Evolutionary conservation across 37 sponge, comb jelly and placozoan genomes (phyloP).

Genomic region (Bolinopsis microptera): DNA sequence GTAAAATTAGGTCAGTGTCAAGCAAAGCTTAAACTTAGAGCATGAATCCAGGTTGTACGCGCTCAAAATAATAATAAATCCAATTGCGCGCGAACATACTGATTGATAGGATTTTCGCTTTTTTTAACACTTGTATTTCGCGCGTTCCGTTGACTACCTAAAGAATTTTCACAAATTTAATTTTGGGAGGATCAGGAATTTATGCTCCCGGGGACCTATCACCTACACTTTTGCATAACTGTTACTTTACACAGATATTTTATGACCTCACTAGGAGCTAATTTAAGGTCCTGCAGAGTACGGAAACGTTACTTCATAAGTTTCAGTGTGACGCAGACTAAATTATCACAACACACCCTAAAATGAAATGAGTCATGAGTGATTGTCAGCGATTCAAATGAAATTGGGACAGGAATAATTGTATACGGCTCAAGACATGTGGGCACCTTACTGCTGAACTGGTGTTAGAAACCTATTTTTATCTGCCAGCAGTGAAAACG

Average conservation of each 20-base stretch:
- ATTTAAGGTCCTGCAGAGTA: not conserved
- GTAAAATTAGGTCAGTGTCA: no score
- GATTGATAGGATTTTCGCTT: not conserved
- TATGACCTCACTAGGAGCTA: not conserved
- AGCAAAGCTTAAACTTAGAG: no score
- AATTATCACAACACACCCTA: not conserved
- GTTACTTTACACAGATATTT: not conserved
- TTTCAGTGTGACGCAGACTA: not conserved
- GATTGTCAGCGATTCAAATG: no score
- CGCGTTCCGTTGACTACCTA: not conserved
- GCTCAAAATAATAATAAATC: no score
- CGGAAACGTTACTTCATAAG: not conserved
- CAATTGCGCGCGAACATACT: constrained; percentile 10
- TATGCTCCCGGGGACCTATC: not conserved
- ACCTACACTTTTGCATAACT: not conserved
- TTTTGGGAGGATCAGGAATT: not conserved
- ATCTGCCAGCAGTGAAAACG: no score
- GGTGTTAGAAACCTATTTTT: no score
- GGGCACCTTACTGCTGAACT: no score
- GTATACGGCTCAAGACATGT: no score
- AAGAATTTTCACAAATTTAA: not conserved
- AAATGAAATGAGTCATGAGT: no score
- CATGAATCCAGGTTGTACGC: no score
- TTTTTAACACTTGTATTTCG: not conserved
- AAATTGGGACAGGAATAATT: no score